Percentiles rank a stretch among this genome's conserved stretches.
Conservation (phyloP, 2,888 invertebrate species). For the Nemurella pictetii region DNA sequence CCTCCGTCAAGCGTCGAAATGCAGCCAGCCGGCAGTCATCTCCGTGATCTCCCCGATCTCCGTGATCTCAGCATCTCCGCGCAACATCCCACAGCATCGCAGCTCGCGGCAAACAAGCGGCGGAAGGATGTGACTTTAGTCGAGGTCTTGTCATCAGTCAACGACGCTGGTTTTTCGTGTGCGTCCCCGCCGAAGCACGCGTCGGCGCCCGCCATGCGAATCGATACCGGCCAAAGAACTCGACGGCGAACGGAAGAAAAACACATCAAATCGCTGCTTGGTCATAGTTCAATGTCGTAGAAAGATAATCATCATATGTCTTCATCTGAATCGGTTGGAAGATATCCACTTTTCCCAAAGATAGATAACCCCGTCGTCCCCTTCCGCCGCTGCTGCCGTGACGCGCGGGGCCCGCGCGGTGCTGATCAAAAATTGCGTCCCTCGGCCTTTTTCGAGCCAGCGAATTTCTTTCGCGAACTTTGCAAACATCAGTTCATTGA, state of each 20-base stretch:
- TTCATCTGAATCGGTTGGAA: constrained; percentile 3
- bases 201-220: background rate
- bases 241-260: background rate
- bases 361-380: background rate
- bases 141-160: constrained; percentile 19
- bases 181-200: background rate
- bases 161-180: background rate
- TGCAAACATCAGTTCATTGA: background rate
- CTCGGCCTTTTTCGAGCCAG: background rate
- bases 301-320: constrained; percentile 17
- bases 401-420: background rate
- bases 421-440: background rate
- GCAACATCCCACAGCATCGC: background rate
- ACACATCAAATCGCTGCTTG: constrained; percentile 9
- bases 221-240: background rate
- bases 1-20: background rate
- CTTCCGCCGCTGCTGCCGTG: background rate
- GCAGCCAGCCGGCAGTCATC: background rate
- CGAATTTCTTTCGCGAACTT: background rate
- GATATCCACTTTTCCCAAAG: constrained; percentile 2
- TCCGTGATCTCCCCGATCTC: no score
- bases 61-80: no score
- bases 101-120: background rate
- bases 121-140: constrained; percentile 15
- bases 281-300: constrained; percentile 15